Base-by-base conservation (phyloP, 2,888 invertebrate species). In the Salticus scenicus region DNA sequence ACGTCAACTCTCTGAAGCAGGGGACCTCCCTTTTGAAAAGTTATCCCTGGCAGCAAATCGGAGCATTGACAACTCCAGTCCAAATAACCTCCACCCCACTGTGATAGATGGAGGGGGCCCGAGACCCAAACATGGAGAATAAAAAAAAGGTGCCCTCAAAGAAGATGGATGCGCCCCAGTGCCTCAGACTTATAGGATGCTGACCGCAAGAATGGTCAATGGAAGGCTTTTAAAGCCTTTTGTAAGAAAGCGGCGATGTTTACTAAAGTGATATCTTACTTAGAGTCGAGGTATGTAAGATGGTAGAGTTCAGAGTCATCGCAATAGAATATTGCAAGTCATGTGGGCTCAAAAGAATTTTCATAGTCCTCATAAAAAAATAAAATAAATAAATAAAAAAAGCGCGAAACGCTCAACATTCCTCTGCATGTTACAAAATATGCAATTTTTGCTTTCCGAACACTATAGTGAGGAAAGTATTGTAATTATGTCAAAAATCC, bases 41-140 rank as follows among this genome's bases (percentile, higher is more conserved):
- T 57, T 24, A 5, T 1, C 24, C 14, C 57, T 57, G 57, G 57
- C 57, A 57, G 57, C 57, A 57, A 57, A 57, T 57, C 57, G 57
- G 5, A 17, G 57, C 57, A 57, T 57, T 57, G 57, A 57, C 57
- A 57, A 57, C 57, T 57, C 57, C 57, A 57, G 57, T 57, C 57
- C 57, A 57, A 57, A 57, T 57, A 57, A 20, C 57, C 57, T 57
- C 57, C 57, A 57, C 57, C 57, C 57, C 57, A 57, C 57, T 57
- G 57, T 57, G 57, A 57, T 57, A 20, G 57, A 57, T 57, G 57
- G 12, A 20, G 57, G 57, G 57, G 57, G 57, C 57, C 57, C 57
- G 57, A 57, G 57, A 20, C 57, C 57, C 57, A 57, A 57, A 57
- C 57, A 57, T 20, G 1, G 24, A 5, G 12, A 14, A 47, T 47